These are phyloP conservation scores for Platalea minor DNA, from an alignment of 2,797 vertebrate genomes.

Conservation along the genomic window DNA sequence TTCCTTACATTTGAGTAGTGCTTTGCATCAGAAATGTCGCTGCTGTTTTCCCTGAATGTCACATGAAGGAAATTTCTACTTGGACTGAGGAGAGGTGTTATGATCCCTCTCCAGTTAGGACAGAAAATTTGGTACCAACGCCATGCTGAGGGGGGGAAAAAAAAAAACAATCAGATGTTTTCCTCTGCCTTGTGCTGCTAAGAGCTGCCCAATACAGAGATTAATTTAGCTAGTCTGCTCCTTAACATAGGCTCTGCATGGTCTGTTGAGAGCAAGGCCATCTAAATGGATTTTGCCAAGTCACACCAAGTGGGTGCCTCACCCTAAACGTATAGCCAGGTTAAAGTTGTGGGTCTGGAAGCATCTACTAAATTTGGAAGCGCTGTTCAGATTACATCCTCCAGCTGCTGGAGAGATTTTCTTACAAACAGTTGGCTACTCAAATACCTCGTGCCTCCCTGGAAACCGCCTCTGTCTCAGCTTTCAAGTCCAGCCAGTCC, in stretches of 20 bases:
- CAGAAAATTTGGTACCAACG: background rate
- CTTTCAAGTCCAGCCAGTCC: conserved; percentile 38
- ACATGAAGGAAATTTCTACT: background rate
- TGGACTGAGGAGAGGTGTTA: background rate
- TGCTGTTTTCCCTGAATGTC: background rate
- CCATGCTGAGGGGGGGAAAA: background rate
- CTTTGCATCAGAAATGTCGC: background rate
- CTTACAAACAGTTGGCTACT: conserved; percentile 62
- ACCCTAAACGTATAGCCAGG: background rate
- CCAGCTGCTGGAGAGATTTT: conserved; percentile 60
- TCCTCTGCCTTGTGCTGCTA: background rate
- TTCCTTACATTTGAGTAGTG: background rate
- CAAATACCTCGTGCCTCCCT: conserved; percentile 22
- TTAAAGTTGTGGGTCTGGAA: background rate
- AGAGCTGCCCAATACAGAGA: background rate
- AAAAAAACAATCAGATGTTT: background rate
- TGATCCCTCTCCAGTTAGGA: background rate
- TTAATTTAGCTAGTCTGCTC: background rate
- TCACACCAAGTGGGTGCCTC: background rate
- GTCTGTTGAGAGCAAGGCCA: background rate
- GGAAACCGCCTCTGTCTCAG: conserved; percentile 1
- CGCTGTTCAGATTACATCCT: conserved; percentile 33
- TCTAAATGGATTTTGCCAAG: background rate
- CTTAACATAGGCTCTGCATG: background rate
- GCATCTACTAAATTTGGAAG: conserved; percentile 35